Base-by-base conservation (phyloP, 2,113 vertebrate genomes). In the Hepsetus odoe region DNA sequence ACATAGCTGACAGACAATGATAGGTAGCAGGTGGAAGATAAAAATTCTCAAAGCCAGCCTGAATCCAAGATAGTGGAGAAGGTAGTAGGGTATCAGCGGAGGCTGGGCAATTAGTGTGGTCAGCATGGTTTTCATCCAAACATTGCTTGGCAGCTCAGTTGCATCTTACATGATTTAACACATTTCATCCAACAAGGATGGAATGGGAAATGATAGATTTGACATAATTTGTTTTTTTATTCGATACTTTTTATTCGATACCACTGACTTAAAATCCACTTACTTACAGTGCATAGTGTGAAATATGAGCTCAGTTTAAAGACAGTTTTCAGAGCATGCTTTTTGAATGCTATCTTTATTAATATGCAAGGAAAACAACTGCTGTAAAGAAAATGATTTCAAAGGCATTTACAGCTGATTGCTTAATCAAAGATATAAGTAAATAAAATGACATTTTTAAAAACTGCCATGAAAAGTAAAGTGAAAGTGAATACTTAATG, bases 311-410 rank as follows among this genome's bases (percentile, higher is more conserved):
- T 20, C 14, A 70, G 2, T 12, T 5, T 22, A 67, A 74, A 20
- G 58, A 76, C 18, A 40, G 18, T 24, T 51, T 44, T 32, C n/a
- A 28, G 35, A 68, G 46, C 72, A 59, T 72, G 66, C 30, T 70
- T 49, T 32, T 5, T 14, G 69, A 40, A 49, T 67, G 22, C 22
- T 24, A 2, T 82, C 78, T 78, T 74, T 82, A n/a, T 78, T 35
- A 74, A 22, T 55, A 69, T 66, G 74, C 20, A 26, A 51, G 42
- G 53, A 20, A 66, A 66, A 44, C 46, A 8, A 75, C 42, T n/a
- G 58, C 0, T 61, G 30, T 58, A 30, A 13, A 22, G 38, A 49
- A 77, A 61, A 46, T 53, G 32, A 61, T 14, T 55, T 33, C 35
- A 3, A 33, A 40, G 44, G 32, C 24, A 33, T 11, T 33, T 4